Conservation (phyloP, 2,113 vertebrate genomes). For the Sciurus niger region DNA sequence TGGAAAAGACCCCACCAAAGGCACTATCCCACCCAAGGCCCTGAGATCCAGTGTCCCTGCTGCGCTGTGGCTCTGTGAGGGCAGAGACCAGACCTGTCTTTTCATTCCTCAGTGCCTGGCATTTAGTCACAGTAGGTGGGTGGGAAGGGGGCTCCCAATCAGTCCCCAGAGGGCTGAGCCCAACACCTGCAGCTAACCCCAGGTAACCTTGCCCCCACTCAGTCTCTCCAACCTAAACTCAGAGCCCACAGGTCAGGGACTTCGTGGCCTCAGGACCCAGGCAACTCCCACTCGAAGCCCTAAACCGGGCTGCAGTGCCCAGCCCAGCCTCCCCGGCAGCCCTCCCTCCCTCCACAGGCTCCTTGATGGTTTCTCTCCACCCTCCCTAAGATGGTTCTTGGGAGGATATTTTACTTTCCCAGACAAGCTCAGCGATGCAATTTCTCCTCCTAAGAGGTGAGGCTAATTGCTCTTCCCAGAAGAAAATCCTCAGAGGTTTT, state of each 20-base stretch:
- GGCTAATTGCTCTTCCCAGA: constrained; percentile 85
- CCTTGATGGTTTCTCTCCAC: constrained; percentile 59
- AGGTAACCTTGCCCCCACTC: background rate
- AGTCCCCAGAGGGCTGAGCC: background rate
- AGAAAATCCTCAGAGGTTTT: constrained; percentile 83
- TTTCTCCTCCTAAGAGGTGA: constrained; percentile 82
- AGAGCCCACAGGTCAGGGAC: background rate
- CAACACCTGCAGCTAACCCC: background rate
- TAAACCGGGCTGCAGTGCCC: background rate
- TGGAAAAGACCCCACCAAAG: background rate
- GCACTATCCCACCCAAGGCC: background rate
- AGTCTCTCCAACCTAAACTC: background rate
- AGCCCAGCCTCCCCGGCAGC: background rate
- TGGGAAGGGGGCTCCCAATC: accelerated
- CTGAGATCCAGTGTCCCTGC: background rate
- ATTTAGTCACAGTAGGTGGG: background rate
- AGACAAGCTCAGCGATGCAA: constrained; percentile 72
- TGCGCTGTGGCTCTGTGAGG: background rate
- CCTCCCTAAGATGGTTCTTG: constrained; percentile 37
- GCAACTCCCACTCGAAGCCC: background rate
- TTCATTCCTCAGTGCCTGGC: background rate
- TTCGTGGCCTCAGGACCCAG: background rate
- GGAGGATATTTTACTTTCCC: constrained; percentile 80
- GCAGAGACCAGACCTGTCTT: no score
- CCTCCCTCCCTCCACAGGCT: background rate